Percentiles rank a stretch among this genome's conserved stretches.
phyloP scores from a whole-genome alignment of 2,797 vertebrate species.

The Taeniopygia guttata region DNA sequence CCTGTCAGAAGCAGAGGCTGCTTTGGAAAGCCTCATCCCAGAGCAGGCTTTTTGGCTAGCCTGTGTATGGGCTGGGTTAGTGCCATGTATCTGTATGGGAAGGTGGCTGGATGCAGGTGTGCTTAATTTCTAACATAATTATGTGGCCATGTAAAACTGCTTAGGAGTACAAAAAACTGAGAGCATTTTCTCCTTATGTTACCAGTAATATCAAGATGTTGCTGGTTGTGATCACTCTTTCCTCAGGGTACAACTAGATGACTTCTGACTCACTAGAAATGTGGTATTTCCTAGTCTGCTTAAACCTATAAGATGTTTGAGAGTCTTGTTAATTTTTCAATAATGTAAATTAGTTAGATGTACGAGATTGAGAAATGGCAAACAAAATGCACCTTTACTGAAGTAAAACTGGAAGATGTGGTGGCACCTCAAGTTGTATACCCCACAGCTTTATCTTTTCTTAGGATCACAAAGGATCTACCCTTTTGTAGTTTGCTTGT shows the following conservation, averaged over 20 bases:
- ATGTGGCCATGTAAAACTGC: neutral
- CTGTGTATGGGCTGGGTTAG: neutral
- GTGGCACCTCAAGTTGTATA: neutral
- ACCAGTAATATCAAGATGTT: neutral
- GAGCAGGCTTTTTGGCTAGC: neutral
- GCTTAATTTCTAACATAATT: conserved; percentile 1
- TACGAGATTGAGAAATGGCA: neutral
- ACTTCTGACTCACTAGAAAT: neutral
- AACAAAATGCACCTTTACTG: neutral
- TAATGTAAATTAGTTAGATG: neutral
- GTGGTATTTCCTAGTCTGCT: neutral
- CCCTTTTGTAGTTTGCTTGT: neutral
- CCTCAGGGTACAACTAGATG: neutral
- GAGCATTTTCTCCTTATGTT: neutral
- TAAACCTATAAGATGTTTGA: neutral
- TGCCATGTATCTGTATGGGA: fast-evolving
- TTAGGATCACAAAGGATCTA: neutral
- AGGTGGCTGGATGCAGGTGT: neutral
- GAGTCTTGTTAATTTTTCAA: neutral
- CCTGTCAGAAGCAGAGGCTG: fast-evolving
- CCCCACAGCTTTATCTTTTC: neutral
- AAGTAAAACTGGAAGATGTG: conserved; percentile 10
- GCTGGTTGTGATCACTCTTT: neutral
- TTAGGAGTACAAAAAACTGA: neutral
- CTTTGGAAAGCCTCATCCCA: neutral